Base-by-base conservation (phyloP, 2,797 vertebrate genomes). In the Molossus molossus region DNA sequence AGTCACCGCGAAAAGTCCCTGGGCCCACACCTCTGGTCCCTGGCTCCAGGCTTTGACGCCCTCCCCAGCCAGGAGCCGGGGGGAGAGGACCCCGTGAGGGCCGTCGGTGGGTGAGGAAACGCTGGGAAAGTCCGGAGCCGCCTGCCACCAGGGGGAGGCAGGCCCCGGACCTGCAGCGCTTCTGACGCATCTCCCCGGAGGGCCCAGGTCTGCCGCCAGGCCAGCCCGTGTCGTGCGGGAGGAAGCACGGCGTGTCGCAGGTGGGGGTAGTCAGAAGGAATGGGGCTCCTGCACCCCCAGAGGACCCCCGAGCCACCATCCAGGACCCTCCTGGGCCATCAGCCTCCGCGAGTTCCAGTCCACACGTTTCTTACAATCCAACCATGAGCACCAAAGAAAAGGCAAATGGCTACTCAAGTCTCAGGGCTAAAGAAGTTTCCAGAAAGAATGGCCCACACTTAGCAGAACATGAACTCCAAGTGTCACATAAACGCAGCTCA, bases 211-310 rank as follows among this genome's bases (percentile, higher is more conserved):
- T n/a, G 1, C 8, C 1, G 29, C 27, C 0, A 21, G 27, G 62
- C 60, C 29, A 1, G 0, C 27, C 3, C 23, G 14, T 0, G 1
- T 37, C 40, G 14, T 0, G 0, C 15, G 18, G 6, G 18, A 15
- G 13, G 15, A 10, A 69, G 13, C 65, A 72, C n/a, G 2, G 6
- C 6, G 0, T 1, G 17, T 25, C 62, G 76, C 64, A 33, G 40
- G 72, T 18, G 4, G 27, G 0, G 0, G 14, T 1, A 53, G 25
- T 40, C 0, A 4, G 25, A n/a, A 55, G 11, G 37, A 45, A 9
- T 0, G 0, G 57, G 48, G 15, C n/a, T 27, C 18, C 0, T 9
- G 25, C 20, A 25, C 9, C 7, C 37, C 53, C 58, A 17, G 8
- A 9, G 29, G 67, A 13, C 45, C 9, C 11, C 48, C 12, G 45